Conservation (phyloP, 2,888 invertebrate genomes). For the Oithona nana region DNA sequence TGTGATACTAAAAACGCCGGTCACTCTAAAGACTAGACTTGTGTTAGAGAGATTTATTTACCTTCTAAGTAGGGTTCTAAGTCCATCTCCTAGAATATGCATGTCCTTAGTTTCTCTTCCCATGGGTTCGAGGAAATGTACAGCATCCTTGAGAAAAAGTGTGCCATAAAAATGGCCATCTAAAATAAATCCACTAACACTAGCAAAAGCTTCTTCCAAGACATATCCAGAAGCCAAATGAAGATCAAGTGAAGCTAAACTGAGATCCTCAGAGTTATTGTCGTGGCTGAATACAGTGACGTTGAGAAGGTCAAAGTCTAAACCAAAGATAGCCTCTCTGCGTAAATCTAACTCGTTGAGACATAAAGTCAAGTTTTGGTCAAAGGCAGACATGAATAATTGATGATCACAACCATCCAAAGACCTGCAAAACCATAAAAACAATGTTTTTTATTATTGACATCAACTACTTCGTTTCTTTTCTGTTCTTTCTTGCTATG, state of each 20-base stretch:
- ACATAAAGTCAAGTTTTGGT: neutral
- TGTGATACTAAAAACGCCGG: no score
- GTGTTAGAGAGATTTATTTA: neutral
- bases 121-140: conserved; percentile 5
- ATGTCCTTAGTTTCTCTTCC: conserved; percentile 6
- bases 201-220: neutral
- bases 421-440: no score
- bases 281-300: neutral
- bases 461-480: no score
- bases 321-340: neutral
- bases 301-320: neutral
- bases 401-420: neutral
- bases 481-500: no score
- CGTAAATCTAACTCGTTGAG: neutral
- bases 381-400: neutral
- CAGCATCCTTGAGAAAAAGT: conserved; percentile 4
- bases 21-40: no score
- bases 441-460: no score
- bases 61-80: neutral
- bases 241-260: neutral
- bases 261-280: neutral
- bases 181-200: conserved; percentile 8
- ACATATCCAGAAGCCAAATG: conserved; percentile 7
- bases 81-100: conserved; percentile 15
- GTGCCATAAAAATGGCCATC: conserved; percentile 8